Evolutionary conservation across 2,113 vertebrate species (phyloP), one percentile per base, ranked within the genome.

Genomic region (Hypomesus transpacificus): DNA sequence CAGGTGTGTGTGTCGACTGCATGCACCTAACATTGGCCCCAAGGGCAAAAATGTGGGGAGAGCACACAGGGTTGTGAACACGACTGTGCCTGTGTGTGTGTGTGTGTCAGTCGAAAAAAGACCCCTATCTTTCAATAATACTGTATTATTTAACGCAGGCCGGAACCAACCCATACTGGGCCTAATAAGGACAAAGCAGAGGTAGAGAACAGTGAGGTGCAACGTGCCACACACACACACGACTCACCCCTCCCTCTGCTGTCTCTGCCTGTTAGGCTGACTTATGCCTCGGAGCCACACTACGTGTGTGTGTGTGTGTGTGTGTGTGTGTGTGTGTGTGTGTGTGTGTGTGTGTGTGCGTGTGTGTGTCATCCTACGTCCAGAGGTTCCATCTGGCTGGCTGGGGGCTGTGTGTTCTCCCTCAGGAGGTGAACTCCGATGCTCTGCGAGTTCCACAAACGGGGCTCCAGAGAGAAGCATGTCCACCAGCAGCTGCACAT

Each of bases 161-260:
- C 4, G 31, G 39, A 46, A 46, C 39, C 13, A 11, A 46, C 39
- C 39, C 39, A 46, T 8, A 46, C 39, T 46, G 9, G 39, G 9
- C 7, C 39, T 46, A 46, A 46, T 46, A 46, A 46, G 9, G 39
- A 46, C 9, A 46, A 11, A 11, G 39, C 8, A 46, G 39, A 46
- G 9, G 0, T 1, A 73, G 20, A 63, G 63, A 76, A 53, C 75
- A 61, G 21, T 61, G 24, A 14, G 22, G 59, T 61, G 28, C 13
- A 11, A 68, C 39, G 58, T 76, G 68, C 66, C 74, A 58, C 51
- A 46, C 39, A 46, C 39, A 46, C 39, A 65, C 18, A 7, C 64
- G 66, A 69, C 4, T 57, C 59, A 21, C 50, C 53, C 18, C 18
- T 56, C 53, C 5, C 61, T 66, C 53, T 31, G 24, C 3, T 14